phyloP scores from a whole-genome alignment of 53 echinoderm and acorn worm genomes.

The Arbacia lixula region DNA sequence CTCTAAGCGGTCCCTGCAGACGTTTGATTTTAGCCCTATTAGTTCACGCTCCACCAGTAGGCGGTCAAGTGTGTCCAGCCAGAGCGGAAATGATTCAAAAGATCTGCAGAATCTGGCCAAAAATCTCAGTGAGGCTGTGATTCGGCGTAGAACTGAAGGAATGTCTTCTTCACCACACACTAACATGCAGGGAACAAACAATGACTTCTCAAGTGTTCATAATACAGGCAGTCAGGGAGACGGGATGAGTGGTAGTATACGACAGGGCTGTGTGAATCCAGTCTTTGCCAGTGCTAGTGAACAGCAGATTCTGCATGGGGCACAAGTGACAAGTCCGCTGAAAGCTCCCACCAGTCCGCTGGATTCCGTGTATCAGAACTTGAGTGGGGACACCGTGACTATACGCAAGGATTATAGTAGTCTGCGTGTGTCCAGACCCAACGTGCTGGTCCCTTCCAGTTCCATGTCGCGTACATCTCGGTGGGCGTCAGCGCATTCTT shows the following conservation, averaged over 20 bases:
- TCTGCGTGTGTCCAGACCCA: constrained; percentile 63
- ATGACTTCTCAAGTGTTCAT: constrained; percentile 28
- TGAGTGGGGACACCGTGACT: constrained; percentile 68
- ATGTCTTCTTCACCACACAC: constrained; percentile 44
- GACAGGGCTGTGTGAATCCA: constrained; percentile 44
- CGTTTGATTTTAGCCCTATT: constrained; percentile 93
- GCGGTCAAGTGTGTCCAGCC: constrained; percentile 95
- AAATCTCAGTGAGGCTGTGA: constrained; percentile 65
- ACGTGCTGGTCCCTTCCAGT: constrained; percentile 41
- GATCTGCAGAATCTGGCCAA: constrained; percentile 67
- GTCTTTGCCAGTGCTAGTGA: constrained; percentile 24
- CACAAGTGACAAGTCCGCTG: neutral
- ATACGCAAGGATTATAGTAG: constrained; percentile 93
- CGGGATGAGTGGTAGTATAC: neutral
- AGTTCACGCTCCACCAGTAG: constrained; percentile 93
- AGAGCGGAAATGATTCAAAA: constrained; percentile 78
- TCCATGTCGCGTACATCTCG: constrained; percentile 22
- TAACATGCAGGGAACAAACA: constrained; percentile 23
- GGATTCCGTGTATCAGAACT: constrained; percentile 20
- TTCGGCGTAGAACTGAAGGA: constrained; percentile 35
- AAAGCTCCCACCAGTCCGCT: constrained; percentile 22
- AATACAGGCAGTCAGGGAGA: constrained; percentile 10
- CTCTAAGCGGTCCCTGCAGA: constrained; percentile 85
- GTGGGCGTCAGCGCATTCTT: constrained; percentile 8
- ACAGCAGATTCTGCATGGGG: constrained; percentile 27